These are phyloP conservation scores for Streptopelia turtur DNA, from an alignment of 2,797 vertebrate genomes.

Conservation along the genomic window DNA sequence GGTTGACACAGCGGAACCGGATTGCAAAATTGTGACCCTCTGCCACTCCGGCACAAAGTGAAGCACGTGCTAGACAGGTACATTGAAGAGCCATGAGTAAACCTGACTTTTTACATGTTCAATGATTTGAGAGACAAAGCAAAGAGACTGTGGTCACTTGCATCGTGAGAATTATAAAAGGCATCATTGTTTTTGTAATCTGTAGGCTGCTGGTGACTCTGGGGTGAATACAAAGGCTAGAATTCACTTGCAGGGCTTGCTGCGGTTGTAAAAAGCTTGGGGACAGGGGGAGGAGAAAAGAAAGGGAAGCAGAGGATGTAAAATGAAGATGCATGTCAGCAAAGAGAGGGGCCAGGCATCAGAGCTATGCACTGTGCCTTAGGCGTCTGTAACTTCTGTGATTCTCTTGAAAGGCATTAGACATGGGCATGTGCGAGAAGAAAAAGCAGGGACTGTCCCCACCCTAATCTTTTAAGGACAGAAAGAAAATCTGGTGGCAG, in stretches of 20 bases:
- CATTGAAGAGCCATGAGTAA: background rate
- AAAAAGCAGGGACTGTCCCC: background rate
- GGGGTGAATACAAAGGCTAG: conserved; percentile 42
- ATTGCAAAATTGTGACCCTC: background rate
- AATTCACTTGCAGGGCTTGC: conserved; percentile 41
- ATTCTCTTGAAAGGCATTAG: background rate
- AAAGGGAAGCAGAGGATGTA: conserved; percentile 39
- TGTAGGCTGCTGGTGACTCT: conserved; percentile 19
- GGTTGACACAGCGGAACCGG: background rate
- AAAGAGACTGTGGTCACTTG: background rate
- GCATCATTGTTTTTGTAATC: conserved; percentile 49
- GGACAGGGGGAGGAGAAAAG: background rate
- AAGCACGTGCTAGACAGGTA: background rate
- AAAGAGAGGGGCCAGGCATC: background rate
- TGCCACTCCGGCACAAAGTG: background rate
- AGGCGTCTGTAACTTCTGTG: background rate
- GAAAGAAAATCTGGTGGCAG: background rate
- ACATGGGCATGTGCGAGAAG: background rate
- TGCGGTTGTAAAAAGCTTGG: background rate
- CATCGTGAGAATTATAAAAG: conserved; percentile 24
- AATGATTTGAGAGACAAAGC: background rate
- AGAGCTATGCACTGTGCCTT: background rate
- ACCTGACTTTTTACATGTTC: background rate
- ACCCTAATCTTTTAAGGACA: background rate
- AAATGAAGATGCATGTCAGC: conserved; percentile 7